Evolutionary conservation across 2,888 invertebrate genomes (phyloP).

Genomic region (Patella caerulea): DNA sequence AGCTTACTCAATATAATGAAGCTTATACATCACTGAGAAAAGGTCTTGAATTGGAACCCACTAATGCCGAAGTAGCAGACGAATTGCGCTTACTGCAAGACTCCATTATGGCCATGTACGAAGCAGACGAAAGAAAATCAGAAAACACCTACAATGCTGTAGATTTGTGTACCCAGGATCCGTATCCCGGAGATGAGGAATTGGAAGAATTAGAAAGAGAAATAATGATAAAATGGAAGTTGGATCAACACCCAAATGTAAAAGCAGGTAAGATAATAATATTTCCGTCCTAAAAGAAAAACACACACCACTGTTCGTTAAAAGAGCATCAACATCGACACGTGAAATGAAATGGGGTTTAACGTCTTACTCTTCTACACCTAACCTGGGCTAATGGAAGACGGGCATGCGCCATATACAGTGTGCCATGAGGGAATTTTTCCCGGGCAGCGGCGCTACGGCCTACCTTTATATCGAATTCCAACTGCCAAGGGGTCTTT

Average conservation of each 20-base stretch:
- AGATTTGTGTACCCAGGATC: slow-evolving; percentile 46
- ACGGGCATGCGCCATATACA: too few relatives aligned
- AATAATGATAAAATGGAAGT: slow-evolving; percentile 41
- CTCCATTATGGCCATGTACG: slow-evolving; percentile 36
- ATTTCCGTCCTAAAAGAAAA: too few relatives aligned
- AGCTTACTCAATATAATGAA: slow-evolving; percentile 41
- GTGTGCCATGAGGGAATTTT: too few relatives aligned
- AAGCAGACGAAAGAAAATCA: slow-evolving; percentile 29
- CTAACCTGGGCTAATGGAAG: too few relatives aligned
- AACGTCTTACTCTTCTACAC: too few relatives aligned
- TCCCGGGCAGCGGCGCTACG: too few relatives aligned
- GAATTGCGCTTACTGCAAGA: slow-evolving; percentile 43
- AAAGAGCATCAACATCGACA: too few relatives aligned
- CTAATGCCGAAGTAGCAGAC: slow-evolving; percentile 38
- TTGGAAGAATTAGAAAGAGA: slow-evolving; percentile 41
- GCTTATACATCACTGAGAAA: slow-evolving; percentile 38
- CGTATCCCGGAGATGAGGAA: slow-evolving; percentile 50
- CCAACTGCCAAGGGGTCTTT: too few relatives aligned
- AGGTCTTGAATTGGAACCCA: slow-evolving; percentile 45
- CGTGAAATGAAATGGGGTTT: too few relatives aligned
- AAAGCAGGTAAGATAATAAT: too few relatives aligned
- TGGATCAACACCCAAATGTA: slow-evolving; percentile 38
- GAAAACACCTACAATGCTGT: slow-evolving; percentile 43
- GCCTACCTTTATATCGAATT: too few relatives aligned
- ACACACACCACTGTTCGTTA: too few relatives aligned